Evolutionary conservation across 2,888 invertebrate genomes (phyloP).

Genomic region (Pachymerium ferrugineum): DNA sequence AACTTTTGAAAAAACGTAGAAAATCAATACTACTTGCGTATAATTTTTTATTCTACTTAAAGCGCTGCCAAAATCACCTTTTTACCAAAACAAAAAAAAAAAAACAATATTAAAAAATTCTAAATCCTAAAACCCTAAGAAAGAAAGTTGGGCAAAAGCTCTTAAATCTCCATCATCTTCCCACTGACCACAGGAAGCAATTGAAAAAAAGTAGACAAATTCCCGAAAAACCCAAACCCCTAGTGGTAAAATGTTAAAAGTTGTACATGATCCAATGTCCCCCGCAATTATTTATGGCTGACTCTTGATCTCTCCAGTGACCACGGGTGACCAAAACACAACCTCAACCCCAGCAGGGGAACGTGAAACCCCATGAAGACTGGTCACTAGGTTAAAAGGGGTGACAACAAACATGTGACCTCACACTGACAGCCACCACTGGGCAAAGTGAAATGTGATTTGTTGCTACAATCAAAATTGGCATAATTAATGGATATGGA

Average conservation of each 20-base stretch:
- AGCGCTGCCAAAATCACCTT: no score
- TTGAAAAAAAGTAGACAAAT: not conserved
- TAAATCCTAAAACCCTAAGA: no score
- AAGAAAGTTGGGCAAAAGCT: no score
- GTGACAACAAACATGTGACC: constrained; percentile 27
- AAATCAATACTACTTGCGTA: no score
- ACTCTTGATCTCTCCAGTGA: constrained; percentile 27
- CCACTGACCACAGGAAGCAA: no score
- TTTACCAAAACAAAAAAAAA: no score
- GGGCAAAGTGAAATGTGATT: not conserved
- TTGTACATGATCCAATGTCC: constrained; percentile 7
- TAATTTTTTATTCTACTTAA: no score
- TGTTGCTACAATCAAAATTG: constrained; percentile 10
- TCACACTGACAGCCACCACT: not conserved
- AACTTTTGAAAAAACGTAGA: no score
- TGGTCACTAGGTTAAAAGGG: constrained; percentile 27
- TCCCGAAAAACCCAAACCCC: not conserved
- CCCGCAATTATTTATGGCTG: constrained; percentile 24
- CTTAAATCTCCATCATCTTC: no score
- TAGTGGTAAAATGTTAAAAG: not conserved
- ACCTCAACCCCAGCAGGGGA: constrained; percentile 24
- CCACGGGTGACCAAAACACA: constrained; percentile 27
- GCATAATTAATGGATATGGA: not conserved
- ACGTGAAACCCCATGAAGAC: constrained; percentile 24
- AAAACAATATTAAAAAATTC: no score